Evolutionary conservation across 1,140 invertebrate genomes (phyloP).

Genomic region (Drosophila cardini): DNA sequence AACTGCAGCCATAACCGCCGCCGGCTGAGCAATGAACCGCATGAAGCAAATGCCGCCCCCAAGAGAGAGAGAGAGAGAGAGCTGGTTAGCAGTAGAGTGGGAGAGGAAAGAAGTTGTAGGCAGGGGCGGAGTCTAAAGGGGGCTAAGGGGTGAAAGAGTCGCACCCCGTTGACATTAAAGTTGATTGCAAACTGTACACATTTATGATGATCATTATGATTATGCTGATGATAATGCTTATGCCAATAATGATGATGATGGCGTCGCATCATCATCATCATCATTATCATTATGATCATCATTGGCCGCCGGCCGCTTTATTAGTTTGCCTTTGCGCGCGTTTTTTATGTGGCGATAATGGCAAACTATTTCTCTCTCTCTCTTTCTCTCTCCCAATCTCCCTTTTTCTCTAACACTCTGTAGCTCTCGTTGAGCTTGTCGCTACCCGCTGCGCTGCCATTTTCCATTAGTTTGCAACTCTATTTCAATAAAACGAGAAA

Average conservation of each 20-base stretch:
- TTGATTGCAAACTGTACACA: slow-evolving; percentile 80
- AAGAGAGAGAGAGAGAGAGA: slow-evolving; percentile 6
- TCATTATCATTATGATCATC: slow-evolving; percentile 60
- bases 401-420: not conserved
- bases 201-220: slow-evolving; percentile 51
- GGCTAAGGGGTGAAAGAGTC: slow-evolving; percentile 25
- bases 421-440: not conserved
- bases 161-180: slow-evolving; percentile 69
- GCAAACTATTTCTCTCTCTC: not conserved
- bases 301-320: slow-evolving; percentile 65
- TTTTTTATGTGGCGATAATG: slow-evolving; percentile 58
- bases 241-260: slow-evolving; percentile 33
- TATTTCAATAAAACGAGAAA: slow-evolving; percentile 29
- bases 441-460: slow-evolving; percentile 27
- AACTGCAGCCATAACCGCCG: slow-evolving; percentile 19
- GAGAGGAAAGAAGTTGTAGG: not conserved
- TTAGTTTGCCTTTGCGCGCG: slow-evolving; percentile 76
- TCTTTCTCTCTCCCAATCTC: not conserved
- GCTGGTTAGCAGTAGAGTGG: not conserved
- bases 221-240: slow-evolving; percentile 12
- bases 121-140: not conserved
- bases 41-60: slow-evolving; percentile 18
- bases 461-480: slow-evolving; percentile 38
- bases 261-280: slow-evolving; percentile 68
- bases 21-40: slow-evolving; percentile 62